A percentile compares a stretch with the other conserved stretches of the same genome.
Conservation (phyloP, 2,113 vertebrate species). For the Microtus oregoni region DNA sequence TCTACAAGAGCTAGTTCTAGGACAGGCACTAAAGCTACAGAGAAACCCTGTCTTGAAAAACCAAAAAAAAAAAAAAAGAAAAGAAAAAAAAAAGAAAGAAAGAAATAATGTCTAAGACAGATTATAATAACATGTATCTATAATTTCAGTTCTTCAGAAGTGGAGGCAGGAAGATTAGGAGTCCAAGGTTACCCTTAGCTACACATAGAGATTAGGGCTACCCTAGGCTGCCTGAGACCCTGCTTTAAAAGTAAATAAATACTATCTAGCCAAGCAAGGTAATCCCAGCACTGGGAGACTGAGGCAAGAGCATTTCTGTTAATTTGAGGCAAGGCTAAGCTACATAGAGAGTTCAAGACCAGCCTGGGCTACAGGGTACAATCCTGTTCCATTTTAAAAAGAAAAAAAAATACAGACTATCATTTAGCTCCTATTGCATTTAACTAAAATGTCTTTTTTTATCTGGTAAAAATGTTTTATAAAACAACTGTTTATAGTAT, state of each 20-base stretch:
- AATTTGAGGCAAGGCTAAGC: neutral
- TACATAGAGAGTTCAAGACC: neutral
- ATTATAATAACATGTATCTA: too few relatives aligned
- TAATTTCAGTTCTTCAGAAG: neutral
- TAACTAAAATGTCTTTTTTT: neutral
- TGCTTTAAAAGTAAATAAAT: neutral
- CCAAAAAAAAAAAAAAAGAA: too few relatives aligned
- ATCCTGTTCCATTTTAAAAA: neutral
- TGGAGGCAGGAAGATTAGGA: neutral
- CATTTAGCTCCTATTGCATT: neutral
- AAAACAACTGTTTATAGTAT: neutral
- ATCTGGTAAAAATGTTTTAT: neutral
- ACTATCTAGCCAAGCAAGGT: too few relatives aligned
- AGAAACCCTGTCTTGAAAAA: too few relatives aligned
- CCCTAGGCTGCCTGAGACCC: neutral
- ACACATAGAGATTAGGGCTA: neutral
- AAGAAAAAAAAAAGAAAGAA: too few relatives aligned
- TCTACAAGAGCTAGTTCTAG: too few relatives aligned
- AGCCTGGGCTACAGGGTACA: neutral
- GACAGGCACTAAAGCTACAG: too few relatives aligned
- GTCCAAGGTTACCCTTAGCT: neutral
- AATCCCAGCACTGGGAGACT: neutral
- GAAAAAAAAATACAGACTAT: neutral
- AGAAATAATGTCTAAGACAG: conserved; percentile 3
- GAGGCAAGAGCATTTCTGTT: neutral